Percentiles rank a stretch among this genome's conserved stretches.
Conservation (phyloP, 1,140 invertebrate species). For the Macrosteles quadrilineatus region DNA sequence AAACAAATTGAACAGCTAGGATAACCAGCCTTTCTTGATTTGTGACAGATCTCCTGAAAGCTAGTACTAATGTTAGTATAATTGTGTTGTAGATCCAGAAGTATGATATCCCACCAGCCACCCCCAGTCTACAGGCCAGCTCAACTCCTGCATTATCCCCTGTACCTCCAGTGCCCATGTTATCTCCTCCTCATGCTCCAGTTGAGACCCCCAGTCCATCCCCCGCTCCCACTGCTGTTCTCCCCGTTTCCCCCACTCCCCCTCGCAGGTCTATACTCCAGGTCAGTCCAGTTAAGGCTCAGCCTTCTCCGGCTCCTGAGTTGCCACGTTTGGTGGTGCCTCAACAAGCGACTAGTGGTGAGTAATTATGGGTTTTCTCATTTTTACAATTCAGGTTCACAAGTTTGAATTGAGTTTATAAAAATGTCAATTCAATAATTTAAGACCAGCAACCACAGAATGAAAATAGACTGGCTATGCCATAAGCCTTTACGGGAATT, state of each 20-base stretch:
- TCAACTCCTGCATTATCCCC: conserved; percentile 27
- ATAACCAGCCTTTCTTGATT: too few species aligned
- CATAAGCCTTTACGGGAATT: too few species aligned
- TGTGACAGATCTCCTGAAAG: too few species aligned
- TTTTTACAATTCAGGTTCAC: too few species aligned
- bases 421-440: too few species aligned
- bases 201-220: conserved; percentile 44
- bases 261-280: not conserved
- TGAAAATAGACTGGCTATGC: too few species aligned
- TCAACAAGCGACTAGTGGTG: not conserved
- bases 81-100: conserved; percentile 75
- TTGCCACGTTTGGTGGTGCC: not conserved
- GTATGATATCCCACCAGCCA: conserved; percentile 80
- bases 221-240: conserved; percentile 48
- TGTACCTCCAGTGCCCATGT: conserved; percentile 25
- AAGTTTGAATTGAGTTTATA: too few species aligned
- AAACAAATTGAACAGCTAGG: too few species aligned
- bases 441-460: too few species aligned
- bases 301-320: not conserved
- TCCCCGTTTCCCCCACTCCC: conserved; percentile 51
- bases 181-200: conserved; percentile 4
- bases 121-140: conserved; percentile 40
- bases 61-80: too few species aligned
- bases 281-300: not conserved
- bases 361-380: too few species aligned